Conservation (phyloP, 2,888 invertebrate genomes). For the Agonopterix alstromeriana region DNA sequence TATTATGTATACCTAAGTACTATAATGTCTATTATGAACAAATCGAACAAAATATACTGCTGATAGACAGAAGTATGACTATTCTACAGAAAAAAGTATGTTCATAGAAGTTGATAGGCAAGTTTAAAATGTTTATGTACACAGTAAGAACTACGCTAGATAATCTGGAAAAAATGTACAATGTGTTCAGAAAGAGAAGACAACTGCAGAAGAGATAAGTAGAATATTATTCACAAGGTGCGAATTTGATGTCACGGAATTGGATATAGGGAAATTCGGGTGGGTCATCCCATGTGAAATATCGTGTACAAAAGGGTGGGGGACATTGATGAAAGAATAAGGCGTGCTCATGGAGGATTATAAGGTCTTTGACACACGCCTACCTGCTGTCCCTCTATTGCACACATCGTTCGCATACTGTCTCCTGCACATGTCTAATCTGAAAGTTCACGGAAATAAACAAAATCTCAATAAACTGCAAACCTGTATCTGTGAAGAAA, state of each 20-base stretch:
- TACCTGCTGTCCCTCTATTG: slow-evolving; percentile 99
- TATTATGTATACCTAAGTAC: no score
- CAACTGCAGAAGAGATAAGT: slow-evolving; percentile 45
- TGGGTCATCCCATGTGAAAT: slow-evolving; percentile 48
- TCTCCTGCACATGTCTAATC: slow-evolving; percentile 99
- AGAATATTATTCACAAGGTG: slow-evolving; percentile 74
- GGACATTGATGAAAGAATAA: slow-evolving; percentile 50
- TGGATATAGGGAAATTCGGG: slow-evolving; percentile 33
- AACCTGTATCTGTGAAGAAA: background rate
- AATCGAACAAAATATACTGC: no score
- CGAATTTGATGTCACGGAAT: slow-evolving; percentile 55
- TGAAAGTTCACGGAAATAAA: slow-evolving; percentile 83
- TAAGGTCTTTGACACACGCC: slow-evolving; percentile 65
- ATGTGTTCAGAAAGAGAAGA: slow-evolving; percentile 32
- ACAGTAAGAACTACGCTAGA: slow-evolving; percentile 8
- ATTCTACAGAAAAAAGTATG: no score
- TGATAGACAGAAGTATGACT: no score
- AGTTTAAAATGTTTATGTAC: slow-evolving; percentile 9
- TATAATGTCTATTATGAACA: no score
- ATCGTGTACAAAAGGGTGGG: slow-evolving; percentile 47
- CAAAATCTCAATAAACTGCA: slow-evolving; percentile 51
- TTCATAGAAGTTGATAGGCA: background rate
- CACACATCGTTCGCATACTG: slow-evolving; percentile 95
- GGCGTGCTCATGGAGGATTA: slow-evolving; percentile 62
- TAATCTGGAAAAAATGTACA: slow-evolving; percentile 20